Percentiles rank a stretch among this genome's conserved stretches.
phyloP scores from a whole-genome alignment of 92 coral and sea anemone species.

The Siderastrea radians region DNA sequence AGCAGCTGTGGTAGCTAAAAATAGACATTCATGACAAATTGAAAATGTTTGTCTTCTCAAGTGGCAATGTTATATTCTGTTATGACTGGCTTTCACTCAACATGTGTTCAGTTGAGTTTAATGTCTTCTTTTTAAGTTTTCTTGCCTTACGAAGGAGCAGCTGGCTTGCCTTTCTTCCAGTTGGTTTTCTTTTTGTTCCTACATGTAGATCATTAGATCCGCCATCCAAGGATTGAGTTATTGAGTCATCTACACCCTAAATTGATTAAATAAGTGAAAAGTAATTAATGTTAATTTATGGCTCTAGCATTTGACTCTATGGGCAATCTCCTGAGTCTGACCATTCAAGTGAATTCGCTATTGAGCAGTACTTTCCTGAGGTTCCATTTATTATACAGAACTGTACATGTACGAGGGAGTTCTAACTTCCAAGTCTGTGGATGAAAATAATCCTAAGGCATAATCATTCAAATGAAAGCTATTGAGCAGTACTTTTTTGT shows the following conservation, averaged over 20 bases:
- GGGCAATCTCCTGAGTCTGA: no score
- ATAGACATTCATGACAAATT: background rate
- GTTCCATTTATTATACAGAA: no score
- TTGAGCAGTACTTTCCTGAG: no score
- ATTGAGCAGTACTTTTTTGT: no score
- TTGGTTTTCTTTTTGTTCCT: background rate
- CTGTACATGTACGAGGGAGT: no score
- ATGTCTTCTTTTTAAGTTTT: conserved; percentile 21
- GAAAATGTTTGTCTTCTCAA: background rate
- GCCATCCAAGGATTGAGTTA: background rate
- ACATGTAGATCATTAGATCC: background rate
- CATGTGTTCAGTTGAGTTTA: background rate
- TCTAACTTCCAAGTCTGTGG: no score
- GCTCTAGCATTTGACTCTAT: no score
- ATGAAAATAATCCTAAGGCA: no score
- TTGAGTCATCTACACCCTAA: conserved; percentile 40
- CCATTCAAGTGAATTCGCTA: no score
- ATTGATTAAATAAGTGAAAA: background rate
- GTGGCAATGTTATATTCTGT: background rate
- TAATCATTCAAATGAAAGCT: no score
- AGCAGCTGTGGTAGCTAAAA: no score
- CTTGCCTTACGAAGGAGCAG: conserved; percentile 41
- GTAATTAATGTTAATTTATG: no score
- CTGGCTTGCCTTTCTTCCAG: conserved; percentile 25
- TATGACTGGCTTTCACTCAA: background rate